Percentiles rank a stretch among this genome's conserved stretches.
These are phyloP conservation scores for Austrolebias charrua DNA, from an alignment of 2,797 vertebrate species.

Conservation along the genomic window DNA sequence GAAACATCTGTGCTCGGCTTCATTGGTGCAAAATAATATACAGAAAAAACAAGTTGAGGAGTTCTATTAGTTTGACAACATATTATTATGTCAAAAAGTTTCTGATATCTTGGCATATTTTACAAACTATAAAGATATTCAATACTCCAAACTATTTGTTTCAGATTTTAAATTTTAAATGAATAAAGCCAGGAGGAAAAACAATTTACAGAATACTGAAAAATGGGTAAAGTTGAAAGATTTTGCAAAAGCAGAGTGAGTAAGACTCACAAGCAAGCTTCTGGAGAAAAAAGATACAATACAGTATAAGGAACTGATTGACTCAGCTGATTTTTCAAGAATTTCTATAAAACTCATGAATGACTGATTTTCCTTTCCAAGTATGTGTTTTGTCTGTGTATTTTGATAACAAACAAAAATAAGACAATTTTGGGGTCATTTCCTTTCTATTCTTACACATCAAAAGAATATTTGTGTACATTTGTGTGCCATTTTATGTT, in stretches of 20 bases:
- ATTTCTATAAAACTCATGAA: constrained; percentile 54
- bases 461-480: background rate
- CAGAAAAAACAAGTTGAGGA: constrained; percentile 24
- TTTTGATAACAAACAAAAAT: constrained; percentile 21
- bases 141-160: background rate
- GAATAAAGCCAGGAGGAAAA: background rate
- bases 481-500: constrained; percentile 27
- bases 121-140: background rate
- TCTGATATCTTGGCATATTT: background rate
- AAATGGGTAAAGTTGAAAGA: background rate
- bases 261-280: background rate
- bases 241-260: background rate
- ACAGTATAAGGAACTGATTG: too few relatives aligned
- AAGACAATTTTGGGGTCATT: constrained; percentile 34
- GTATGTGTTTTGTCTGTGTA: constrained; percentile 4
- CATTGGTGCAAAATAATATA: constrained; percentile 28
- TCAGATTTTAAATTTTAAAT: background rate
- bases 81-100: constrained; percentile 19
- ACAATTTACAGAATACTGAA: background rate
- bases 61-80: constrained; percentile 9
- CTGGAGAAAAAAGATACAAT: too few relatives aligned
- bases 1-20: constrained; percentile 26
- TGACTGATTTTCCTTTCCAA: constrained; percentile 11
- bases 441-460: constrained; percentile 27
- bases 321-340: background rate